Percentiles rank a stretch among this genome's conserved stretches.
Conservation (phyloP, 2,888 invertebrate species). For the Parapristionchus giblindavisi region DNA sequence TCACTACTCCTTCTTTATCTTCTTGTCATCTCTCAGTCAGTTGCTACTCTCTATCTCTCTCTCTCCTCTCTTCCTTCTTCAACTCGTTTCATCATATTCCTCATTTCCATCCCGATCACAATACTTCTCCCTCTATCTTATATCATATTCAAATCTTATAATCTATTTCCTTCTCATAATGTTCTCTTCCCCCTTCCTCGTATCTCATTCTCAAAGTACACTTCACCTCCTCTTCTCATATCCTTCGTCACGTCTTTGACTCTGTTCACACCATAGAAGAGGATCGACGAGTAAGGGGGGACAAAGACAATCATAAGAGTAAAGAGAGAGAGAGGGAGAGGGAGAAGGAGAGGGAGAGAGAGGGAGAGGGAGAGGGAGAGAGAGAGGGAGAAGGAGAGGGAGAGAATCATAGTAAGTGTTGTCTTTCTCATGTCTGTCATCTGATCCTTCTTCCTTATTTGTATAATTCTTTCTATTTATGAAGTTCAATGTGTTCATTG, state of each 20-base stretch:
- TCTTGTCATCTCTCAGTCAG: constrained; percentile 15
- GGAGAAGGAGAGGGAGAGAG: not conserved
- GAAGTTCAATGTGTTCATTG: not conserved
- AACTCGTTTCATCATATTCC: not conserved
- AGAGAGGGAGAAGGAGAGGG: not conserved
- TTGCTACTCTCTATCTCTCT: constrained; percentile 6
- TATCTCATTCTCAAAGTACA: too few relatives aligned
- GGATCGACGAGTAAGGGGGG: constrained; percentile 2
- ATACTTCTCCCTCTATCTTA: not conserved
- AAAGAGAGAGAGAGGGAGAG: constrained; percentile 7
- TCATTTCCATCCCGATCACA: not conserved
- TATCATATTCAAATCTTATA: not conserved
- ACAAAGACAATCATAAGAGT: constrained; percentile 24
- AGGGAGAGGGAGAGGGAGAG: constrained; percentile 10
- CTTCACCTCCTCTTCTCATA: not conserved
- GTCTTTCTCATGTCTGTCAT: too few relatives aligned
- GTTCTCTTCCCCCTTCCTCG: too few relatives aligned
- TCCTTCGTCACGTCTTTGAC: not conserved
- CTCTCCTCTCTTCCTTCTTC: constrained; percentile 5
- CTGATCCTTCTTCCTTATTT: too few relatives aligned
- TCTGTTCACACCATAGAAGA: not conserved
- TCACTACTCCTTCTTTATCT: not conserved
- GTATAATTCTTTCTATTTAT: not conserved
- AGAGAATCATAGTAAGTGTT: too few relatives aligned
- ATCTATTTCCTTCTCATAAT: not conserved